Conservation (phyloP, 2,113 vertebrate species). For the Entomyzon cyanotis region DNA sequence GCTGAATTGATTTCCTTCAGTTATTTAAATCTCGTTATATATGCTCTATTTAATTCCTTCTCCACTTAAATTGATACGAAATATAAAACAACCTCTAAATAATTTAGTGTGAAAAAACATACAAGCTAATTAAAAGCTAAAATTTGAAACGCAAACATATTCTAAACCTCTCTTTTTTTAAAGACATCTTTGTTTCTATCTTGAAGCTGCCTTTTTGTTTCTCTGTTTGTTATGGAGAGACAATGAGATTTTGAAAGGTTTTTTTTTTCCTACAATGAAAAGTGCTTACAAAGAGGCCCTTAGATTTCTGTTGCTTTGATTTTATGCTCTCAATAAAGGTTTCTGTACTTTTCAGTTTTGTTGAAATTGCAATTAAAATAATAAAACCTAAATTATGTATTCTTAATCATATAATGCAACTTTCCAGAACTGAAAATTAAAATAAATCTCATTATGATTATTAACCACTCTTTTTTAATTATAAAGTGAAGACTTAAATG, state of each 20-base stretch:
- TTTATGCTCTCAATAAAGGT: not conserved
- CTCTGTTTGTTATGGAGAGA: not conserved
- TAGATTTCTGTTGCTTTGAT: not conserved
- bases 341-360: not conserved
- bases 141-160: not conserved
- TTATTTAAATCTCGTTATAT: constrained; percentile 43
- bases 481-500: not conserved
- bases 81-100: constrained; percentile 31
- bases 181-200: not conserved
- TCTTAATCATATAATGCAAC: not conserved
- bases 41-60: constrained; percentile 23
- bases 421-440: not conserved
- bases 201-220: not conserved
- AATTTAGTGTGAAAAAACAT: constrained; percentile 29
- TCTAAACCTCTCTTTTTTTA: not conserved
- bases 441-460: not conserved
- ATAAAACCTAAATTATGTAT: not conserved
- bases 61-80: constrained; percentile 20
- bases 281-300: not conserved
- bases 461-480: not conserved
- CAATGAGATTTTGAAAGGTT: not conserved
- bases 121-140: constrained; percentile 46
- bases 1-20: constrained; percentile 7
- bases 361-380: not conserved
- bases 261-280: not conserved